Conservation (phyloP, 35 echinoderm and acorn worm species). For the Diadema setosum region DNA sequence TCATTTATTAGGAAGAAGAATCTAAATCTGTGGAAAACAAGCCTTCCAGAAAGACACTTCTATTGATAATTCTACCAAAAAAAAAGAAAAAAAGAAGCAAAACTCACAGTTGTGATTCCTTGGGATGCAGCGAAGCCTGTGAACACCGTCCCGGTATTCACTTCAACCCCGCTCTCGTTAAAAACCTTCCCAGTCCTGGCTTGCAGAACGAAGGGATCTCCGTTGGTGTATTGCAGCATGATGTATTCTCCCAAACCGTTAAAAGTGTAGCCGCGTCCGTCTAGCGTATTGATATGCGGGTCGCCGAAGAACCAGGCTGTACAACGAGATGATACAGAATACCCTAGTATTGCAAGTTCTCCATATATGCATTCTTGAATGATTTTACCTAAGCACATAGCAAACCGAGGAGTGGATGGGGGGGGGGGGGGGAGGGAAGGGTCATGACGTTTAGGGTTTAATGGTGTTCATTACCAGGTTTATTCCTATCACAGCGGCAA, state of each 20-base stretch:
- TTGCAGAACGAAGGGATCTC: neutral
- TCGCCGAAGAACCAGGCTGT: constrained; percentile 74
- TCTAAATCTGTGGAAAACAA: no score
- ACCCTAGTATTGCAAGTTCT: neutral
- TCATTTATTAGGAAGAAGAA: no score
- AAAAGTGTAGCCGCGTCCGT: constrained; percentile 45
- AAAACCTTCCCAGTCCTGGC: neutral
- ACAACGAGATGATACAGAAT: neutral
- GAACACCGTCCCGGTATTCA: neutral
- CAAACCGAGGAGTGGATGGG: neutral
- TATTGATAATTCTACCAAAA: no score
- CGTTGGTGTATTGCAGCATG: neutral
- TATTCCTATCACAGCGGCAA: no score
- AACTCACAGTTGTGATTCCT: neutral
- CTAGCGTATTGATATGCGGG: constrained; percentile 57
- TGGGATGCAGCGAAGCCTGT: neutral
- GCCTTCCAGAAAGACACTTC: no score
- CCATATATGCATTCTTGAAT: neutral
- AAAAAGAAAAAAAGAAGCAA: no score
- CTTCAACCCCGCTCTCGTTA: neutral
- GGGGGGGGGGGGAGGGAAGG: neutral
- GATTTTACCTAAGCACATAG: neutral
- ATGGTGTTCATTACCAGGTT: neutral
- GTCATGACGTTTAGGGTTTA: neutral
- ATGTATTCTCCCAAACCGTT: constrained; percentile 72